Evolutionary conservation across 2,888 invertebrate genomes (phyloP).

Genomic region (Abrostola tripartita): DNA sequence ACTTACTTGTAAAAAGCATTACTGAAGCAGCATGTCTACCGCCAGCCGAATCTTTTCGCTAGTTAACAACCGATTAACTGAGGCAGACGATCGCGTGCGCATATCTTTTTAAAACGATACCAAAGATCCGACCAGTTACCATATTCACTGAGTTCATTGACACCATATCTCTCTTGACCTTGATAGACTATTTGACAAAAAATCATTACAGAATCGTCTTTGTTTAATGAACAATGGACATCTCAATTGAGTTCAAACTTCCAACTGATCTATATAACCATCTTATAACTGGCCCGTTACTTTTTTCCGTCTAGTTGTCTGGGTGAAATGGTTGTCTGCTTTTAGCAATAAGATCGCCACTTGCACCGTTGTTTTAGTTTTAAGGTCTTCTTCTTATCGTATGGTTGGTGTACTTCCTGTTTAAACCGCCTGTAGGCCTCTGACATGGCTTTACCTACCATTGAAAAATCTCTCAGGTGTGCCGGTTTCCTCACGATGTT

Average conservation of each 20-base stretch:
- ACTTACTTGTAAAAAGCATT: background rate
- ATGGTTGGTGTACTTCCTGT: no score
- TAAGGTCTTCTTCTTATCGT: no score
- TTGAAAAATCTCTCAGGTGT: no score
- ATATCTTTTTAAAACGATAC: slow-evolving; percentile 2
- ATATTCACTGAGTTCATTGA: slow-evolving; percentile 1
- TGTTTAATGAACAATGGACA: slow-evolving; percentile 1
- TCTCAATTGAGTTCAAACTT: background rate
- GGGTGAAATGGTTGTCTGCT: no score
- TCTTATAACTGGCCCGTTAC: no score
- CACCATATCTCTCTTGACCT: background rate
- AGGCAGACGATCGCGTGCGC: slow-evolving; percentile 1
- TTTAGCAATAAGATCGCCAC: no score
- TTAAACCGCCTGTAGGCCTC: no score
- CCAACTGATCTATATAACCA: background rate
- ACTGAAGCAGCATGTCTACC: background rate
- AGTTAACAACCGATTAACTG: slow-evolving; percentile 4
- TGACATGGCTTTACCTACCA: no score
- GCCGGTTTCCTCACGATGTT: no score
- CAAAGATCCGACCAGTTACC: slow-evolving; percentile 1
- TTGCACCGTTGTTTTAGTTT: no score
- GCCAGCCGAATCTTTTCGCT: slow-evolving; percentile 1
- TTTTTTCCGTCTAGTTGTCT: no score
- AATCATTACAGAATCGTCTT: background rate
- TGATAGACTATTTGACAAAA: slow-evolving; percentile 1